Percentiles rank a stretch among this genome's conserved stretches.
Evolutionary conservation across 2,888 invertebrate species (phyloP).

Genomic region (Callosobruchus maculatus): DNA sequence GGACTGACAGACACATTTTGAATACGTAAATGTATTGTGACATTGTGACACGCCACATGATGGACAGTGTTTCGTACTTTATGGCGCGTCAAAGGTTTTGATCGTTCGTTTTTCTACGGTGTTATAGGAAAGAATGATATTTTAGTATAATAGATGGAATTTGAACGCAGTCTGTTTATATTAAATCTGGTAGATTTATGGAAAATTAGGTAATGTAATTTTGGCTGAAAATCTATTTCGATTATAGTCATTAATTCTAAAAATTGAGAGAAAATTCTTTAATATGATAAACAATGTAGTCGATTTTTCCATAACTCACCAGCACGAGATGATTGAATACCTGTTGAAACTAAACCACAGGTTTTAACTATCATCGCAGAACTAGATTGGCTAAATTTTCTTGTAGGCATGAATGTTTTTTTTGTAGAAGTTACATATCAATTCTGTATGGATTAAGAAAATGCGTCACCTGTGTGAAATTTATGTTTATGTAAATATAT

Average conservation of each 20-base stretch:
- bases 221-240: too few species aligned
- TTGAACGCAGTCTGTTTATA: not conserved
- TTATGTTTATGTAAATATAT: not conserved
- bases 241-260: too few species aligned
- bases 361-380: not conserved
- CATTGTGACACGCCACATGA: not conserved
- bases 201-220: too few species aligned
- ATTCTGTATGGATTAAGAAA: not conserved
- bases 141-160: not conserved
- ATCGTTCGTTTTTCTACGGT: not conserved
- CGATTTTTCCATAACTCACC: too few species aligned
- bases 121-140: not conserved
- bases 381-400: not conserved
- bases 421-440: not conserved
- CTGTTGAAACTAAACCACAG: not conserved
- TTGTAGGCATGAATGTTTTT: not conserved
- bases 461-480: not conserved
- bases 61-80: not conserved
- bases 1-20: not conserved
- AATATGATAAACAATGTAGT: too few species aligned
- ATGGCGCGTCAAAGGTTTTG: not conserved
- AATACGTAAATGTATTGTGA: not conserved
- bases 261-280: too few species aligned
- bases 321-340: not conserved
- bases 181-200: too few species aligned